Evolutionary conservation across 2,113 vertebrate genomes (phyloP).

Genomic region (Pogona vitticeps): DNA sequence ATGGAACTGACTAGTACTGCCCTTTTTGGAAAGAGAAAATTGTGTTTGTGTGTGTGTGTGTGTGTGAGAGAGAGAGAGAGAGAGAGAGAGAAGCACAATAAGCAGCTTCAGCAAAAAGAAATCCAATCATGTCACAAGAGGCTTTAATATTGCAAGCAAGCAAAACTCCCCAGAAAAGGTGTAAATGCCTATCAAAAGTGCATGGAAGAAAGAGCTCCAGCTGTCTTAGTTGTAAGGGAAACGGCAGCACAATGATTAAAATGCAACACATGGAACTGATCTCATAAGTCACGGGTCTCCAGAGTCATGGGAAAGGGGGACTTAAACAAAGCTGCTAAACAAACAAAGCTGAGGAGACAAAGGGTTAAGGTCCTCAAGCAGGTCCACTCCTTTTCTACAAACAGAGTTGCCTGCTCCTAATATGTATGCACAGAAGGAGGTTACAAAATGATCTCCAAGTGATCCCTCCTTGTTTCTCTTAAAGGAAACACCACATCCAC

Average conservation of each 20-base stretch:
- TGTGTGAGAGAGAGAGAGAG: background rate
- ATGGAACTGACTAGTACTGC: too few relatives aligned
- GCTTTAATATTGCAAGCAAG: background rate
- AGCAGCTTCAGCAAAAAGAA: background rate
- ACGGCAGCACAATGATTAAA: background rate
- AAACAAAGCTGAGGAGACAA: background rate
- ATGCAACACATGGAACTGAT: background rate
- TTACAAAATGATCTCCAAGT: background rate
- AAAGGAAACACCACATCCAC: background rate
- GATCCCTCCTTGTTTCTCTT: background rate
- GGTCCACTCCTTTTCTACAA: background rate
- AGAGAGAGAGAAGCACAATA: background rate
- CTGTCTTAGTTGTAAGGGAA: slow-evolving; percentile 19
- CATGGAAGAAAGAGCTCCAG: background rate
- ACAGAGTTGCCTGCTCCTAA: background rate
- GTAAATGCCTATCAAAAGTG: background rate
- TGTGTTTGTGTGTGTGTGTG: too few relatives aligned
- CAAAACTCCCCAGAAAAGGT: background rate
- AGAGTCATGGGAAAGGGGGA: background rate
- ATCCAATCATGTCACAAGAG: background rate
- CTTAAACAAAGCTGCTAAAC: slow-evolving; percentile 3
- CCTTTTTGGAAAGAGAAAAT: background rate
- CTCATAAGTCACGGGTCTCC: background rate
- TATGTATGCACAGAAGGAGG: background rate
- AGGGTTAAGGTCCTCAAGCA: background rate